phyloP scores from a whole-genome alignment of 2,113 vertebrate genomes.

The Asarcornis scutulata region DNA sequence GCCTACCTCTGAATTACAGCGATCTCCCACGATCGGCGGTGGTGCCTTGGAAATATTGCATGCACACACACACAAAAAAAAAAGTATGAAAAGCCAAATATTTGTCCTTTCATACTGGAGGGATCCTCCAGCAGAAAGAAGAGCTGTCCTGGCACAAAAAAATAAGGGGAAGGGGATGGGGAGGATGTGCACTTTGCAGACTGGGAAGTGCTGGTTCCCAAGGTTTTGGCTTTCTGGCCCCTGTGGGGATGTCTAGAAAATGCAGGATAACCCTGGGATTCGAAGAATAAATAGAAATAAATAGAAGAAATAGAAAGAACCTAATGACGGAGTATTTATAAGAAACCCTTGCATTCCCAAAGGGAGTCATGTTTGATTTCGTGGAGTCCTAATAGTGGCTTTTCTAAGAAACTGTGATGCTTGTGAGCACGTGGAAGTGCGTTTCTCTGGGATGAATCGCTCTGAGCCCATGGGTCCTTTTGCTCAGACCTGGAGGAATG shows the following conservation, averaged over 20 bases:
- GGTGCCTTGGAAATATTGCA: neutral
- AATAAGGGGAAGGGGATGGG: neutral
- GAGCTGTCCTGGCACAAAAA: neutral
- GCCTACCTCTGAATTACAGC: constrained; percentile 48
- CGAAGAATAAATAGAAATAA: neutral
- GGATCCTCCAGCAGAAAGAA: neutral
- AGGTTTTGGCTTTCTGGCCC: neutral
- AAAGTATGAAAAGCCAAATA: neutral
- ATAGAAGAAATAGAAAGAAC: neutral
- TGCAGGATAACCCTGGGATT: neutral
- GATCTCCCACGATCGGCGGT: neutral
- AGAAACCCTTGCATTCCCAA: neutral
- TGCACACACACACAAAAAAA: neutral
- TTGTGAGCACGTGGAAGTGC: neutral
- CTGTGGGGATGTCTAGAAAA: neutral
- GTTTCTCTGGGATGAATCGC: neutral
- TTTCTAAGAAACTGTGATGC: fast-evolving
- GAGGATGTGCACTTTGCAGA: neutral
- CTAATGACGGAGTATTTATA: fast-evolving
- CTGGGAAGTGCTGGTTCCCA: neutral
- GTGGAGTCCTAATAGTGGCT: neutral
- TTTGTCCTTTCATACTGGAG: constrained; percentile 28
- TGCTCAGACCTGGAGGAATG: neutral
- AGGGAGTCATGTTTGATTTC: neutral
- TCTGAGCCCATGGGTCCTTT: neutral